Evolutionary conservation across 2,797 vertebrate species (phyloP).

Genomic region (Sphenopsis melanotis): DNA sequence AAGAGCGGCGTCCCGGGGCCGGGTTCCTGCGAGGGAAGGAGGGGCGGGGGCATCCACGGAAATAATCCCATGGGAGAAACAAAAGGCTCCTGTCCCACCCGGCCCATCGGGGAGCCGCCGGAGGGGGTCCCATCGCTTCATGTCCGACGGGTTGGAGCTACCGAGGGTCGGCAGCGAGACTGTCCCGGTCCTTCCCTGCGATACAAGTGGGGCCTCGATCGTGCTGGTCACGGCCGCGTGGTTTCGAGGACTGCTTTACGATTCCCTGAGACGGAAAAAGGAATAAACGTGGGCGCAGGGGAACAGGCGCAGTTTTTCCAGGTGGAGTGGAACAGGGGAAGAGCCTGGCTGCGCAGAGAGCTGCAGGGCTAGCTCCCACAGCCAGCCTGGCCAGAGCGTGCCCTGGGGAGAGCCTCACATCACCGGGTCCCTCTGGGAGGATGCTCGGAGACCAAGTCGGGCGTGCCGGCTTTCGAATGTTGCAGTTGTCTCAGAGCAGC

Average conservation of each 20-base stretch:
- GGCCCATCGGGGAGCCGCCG: not conserved
- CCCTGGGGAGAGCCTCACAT: not conserved
- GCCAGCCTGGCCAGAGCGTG: not conserved
- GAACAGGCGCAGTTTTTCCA: not conserved
- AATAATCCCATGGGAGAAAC: not conserved
- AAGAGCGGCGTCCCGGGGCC: not conserved
- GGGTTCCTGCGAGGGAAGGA: not conserved
- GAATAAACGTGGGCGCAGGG: not conserved
- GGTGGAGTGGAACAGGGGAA: not conserved
- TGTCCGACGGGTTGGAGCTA: accelerated
- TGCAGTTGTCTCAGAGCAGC: not conserved
- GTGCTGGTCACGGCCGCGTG: not conserved
- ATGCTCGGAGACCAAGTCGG: not conserved
- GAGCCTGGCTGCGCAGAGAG: not conserved
- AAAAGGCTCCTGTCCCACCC: not conserved
- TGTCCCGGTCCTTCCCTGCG: too few species aligned
- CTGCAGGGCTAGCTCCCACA: not conserved
- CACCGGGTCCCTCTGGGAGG: accelerated
- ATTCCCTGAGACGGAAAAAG: not conserved
- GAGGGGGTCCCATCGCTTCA: accelerated
- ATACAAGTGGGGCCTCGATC: accelerated
- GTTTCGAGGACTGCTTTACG: not conserved
- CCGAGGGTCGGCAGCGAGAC: not conserved
- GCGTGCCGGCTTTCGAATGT: not conserved
- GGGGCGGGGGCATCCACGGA: not conserved